A percentile compares a stretch with the other conserved stretches of the same genome.
These are phyloP conservation scores for Trypoxylon attenuatum DNA, from an alignment of 2,888 invertebrate genomes.

Conservation along the genomic window DNA sequence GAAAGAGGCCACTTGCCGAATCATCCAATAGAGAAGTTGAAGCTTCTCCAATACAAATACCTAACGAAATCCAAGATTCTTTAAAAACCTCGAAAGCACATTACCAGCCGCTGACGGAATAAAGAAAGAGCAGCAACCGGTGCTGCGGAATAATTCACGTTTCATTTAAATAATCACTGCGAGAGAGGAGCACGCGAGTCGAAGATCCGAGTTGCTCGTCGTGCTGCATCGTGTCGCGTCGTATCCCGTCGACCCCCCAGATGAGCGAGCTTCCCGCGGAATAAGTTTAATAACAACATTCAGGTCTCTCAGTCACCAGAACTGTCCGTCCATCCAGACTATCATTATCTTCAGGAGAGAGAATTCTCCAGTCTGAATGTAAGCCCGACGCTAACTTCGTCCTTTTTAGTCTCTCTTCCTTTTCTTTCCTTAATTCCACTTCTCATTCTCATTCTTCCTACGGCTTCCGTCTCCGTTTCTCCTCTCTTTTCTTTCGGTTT, in stretches of 20 bases:
- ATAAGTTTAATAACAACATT: constrained; percentile 50
- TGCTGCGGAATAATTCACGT: neutral
- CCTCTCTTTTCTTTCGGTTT: constrained; percentile 7
- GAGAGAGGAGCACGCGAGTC: constrained; percentile 3
- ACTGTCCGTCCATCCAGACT: constrained; percentile 39
- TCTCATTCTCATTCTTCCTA: neutral
- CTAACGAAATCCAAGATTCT: too few relatives aligned
- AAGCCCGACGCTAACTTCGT: too few relatives aligned
- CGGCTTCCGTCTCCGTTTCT: constrained; percentile 1
- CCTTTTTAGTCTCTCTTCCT: constrained; percentile 13
- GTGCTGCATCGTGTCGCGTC: too few relatives aligned
- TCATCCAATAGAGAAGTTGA: too few relatives aligned
- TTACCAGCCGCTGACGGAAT: too few relatives aligned
- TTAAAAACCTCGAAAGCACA: too few relatives aligned
- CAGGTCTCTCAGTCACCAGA: constrained; percentile 44
- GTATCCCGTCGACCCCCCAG: constrained; percentile 1
- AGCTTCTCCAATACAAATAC: too few relatives aligned
- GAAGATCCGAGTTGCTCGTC: too few relatives aligned
- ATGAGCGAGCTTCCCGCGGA: constrained; percentile 28
- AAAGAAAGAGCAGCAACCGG: too few relatives aligned
- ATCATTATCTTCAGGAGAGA: constrained; percentile 43
- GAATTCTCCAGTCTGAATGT: too few relatives aligned
- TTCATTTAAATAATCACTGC: constrained; percentile 26
- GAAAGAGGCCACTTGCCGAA: too few relatives aligned
- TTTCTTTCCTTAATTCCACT: too few relatives aligned